Conservation (phyloP, 2,113 vertebrate species). For the Stegastes partitus region DNA sequence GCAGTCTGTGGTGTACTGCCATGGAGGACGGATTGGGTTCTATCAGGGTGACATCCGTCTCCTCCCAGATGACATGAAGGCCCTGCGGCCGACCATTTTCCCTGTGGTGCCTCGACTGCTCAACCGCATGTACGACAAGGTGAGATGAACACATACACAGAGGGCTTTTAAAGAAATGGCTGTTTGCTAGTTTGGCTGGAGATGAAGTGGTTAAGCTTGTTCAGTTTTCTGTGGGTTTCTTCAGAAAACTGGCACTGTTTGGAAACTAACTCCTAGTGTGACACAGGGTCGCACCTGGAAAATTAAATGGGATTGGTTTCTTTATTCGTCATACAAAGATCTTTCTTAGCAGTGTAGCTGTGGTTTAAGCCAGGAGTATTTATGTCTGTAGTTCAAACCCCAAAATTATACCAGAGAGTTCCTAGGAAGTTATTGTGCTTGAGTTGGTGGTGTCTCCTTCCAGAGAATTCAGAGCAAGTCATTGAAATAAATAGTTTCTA, state of each 20-base stretch:
- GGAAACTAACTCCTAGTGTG: too few relatives aligned
- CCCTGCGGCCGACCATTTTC: slow-evolving; percentile 93
- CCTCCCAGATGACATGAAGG: slow-evolving; percentile 96
- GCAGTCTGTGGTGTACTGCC: slow-evolving; percentile 96
- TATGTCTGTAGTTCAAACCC: background rate
- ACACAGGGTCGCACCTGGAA: too few relatives aligned
- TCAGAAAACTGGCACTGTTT: background rate
- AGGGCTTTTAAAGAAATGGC: background rate
- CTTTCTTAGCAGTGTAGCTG: too few relatives aligned
- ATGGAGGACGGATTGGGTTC: slow-evolving; percentile 95
- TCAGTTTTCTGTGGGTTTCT: background rate
- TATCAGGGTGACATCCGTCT: slow-evolving; percentile 98
- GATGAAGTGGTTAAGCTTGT: background rate
- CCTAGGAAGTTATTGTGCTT: too few relatives aligned
- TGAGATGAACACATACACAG: slow-evolving; percentile 63
- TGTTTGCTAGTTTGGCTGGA: background rate
- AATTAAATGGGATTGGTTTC: too few relatives aligned
- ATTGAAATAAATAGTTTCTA: background rate
- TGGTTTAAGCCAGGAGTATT: background rate
- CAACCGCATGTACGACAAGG: slow-evolving; percentile 99
- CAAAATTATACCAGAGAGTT: background rate
- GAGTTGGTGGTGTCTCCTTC: too few relatives aligned
- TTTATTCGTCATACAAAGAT: too few relatives aligned
- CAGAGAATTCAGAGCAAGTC: too few relatives aligned
- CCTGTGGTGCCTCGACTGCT: slow-evolving; percentile 95